Conservation (phyloP, 2,888 invertebrate genomes). For the Drosophila parthenogenetica region DNA sequence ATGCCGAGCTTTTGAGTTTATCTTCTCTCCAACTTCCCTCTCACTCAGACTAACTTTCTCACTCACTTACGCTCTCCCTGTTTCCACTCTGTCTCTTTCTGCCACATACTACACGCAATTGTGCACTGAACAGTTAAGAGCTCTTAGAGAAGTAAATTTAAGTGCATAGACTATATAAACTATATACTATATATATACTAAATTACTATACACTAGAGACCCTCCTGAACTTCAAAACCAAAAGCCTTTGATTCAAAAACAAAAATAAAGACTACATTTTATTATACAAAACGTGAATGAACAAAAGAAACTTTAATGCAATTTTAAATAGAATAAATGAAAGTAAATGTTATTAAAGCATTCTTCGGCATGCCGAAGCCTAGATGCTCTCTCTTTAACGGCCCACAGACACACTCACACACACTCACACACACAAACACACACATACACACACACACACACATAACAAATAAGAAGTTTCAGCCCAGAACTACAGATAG, state of each 20-base stretch:
- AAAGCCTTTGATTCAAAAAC: constrained; percentile 76
- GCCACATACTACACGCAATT: constrained; percentile 1
- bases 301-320: constrained; percentile 34
- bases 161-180: constrained; percentile 52
- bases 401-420: constrained; percentile 14
- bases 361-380: constrained; percentile 74
- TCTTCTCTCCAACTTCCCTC: neutral
- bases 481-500: constrained; percentile 10
- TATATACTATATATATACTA: constrained; percentile 28
- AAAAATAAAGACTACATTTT: constrained; percentile 79
- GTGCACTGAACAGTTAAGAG: constrained; percentile 34
- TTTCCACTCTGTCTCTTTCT: neutral
- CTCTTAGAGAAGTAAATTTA: constrained; percentile 46
- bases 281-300: constrained; percentile 60
- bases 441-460: constrained; percentile 13
- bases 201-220: constrained; percentile 42
- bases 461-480: constrained; percentile 31
- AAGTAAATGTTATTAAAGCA: constrained; percentile 41
- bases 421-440: constrained; percentile 15
- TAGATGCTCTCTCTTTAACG: constrained; percentile 54
- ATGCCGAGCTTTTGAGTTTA: constrained; percentile 11
- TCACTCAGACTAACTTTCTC: neutral
- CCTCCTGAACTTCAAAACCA: constrained; percentile 70
- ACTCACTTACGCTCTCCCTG: neutral
- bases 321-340: constrained; percentile 50